phyloP scores from a whole-genome alignment of 2,888 invertebrate species.

The Teinopalpus imperialis region DNA sequence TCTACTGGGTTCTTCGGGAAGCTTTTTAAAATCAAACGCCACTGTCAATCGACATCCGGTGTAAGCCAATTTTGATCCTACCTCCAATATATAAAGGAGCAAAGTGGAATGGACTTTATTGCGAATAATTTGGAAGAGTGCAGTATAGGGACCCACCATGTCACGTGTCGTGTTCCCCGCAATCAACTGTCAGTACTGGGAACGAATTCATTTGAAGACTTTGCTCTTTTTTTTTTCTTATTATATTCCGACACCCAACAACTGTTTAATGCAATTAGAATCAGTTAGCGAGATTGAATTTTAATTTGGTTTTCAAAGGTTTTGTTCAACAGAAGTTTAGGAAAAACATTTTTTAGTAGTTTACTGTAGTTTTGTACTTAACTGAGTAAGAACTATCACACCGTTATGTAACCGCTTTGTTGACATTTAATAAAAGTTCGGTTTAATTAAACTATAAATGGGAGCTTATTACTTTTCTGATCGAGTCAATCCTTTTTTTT shows the following conservation, averaged over 20 bases:
- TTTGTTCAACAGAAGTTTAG: too few species aligned
- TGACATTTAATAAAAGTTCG: too few species aligned
- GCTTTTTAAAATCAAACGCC: conserved; percentile 19
- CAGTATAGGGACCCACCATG: conserved; percentile 2
- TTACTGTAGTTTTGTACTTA: neutral
- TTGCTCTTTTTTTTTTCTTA: neutral
- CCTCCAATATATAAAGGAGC: neutral
- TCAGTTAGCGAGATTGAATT: conserved; percentile 3
- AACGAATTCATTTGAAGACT: conserved; percentile 2
- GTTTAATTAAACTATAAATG: too few species aligned
- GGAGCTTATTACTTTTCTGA: too few species aligned
- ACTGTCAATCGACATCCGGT: conserved; percentile 10
- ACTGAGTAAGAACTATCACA: too few species aligned
- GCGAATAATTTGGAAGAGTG: conserved; percentile 3
- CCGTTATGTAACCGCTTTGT: too few species aligned
- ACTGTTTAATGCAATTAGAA: conserved; percentile 3
- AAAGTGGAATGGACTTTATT: neutral
- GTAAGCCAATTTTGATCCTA: conserved; percentile 10
- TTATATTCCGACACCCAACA: neutral
- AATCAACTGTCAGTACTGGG: conserved; percentile 1
- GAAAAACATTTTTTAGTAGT: neutral
- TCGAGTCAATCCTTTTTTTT: too few species aligned
- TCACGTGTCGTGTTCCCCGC: conserved; percentile 10
- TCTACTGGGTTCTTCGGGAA: conserved; percentile 2
- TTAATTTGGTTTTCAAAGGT: neutral